These are phyloP conservation scores for Ceratothoa steindachneri DNA, from an alignment of 2,888 invertebrate species.

Conservation along the genomic window DNA sequence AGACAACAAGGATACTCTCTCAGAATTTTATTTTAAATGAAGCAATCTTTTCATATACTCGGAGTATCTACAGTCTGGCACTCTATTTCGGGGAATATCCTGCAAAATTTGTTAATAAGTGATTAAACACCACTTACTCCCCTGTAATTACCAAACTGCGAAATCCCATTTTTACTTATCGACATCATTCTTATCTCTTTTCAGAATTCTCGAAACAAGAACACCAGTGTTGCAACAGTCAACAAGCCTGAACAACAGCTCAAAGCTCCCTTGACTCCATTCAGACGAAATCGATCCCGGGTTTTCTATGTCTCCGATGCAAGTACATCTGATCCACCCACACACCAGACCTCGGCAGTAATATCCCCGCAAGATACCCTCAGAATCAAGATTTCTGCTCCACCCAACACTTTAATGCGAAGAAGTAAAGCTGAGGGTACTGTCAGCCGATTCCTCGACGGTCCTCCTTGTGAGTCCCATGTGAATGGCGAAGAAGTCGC, in stretches of 20 bases:
- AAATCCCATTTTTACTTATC: too few species aligned
- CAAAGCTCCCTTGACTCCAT: constrained; percentile 24
- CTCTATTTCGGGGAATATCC: too few species aligned
- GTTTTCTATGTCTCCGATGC: constrained; percentile 37
- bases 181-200: too few species aligned
- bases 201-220: neutral
- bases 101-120: neutral
- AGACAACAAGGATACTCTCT: too few species aligned
- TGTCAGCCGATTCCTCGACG: neutral
- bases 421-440: neutral
- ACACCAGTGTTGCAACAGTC: neutral
- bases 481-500: constrained; percentile 28
- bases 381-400: neutral
- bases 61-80: too few species aligned
- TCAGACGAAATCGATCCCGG: constrained; percentile 34
- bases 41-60: too few species aligned
- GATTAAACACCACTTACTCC: neutral
- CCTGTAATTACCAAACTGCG: too few species aligned
- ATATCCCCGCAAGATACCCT: neutral
- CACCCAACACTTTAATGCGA: neutral
- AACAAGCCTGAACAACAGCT: neutral
- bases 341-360: neutral
- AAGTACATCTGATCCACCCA: neutral
- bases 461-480: constrained; percentile 13
- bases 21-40: too few species aligned